These are phyloP conservation scores for Cryptotermes secundus DNA, from an alignment of 1,140 invertebrate genomes.

Conservation along the genomic window DNA sequence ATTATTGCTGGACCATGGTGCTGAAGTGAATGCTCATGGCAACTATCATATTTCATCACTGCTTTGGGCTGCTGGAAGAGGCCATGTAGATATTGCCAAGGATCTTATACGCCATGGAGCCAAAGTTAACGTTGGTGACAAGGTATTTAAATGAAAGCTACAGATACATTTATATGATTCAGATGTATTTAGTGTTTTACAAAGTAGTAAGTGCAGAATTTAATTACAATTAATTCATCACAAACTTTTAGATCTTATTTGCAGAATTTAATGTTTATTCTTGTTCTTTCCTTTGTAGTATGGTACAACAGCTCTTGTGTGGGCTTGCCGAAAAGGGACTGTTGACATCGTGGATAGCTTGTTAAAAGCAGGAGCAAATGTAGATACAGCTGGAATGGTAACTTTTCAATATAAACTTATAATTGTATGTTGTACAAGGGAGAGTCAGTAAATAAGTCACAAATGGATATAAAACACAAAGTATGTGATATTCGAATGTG, in stretches of 20 bases:
- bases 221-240: too few relatives aligned
- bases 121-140: conserved; percentile 90
- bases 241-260: too few relatives aligned
- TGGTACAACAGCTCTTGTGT: conserved; percentile 93
- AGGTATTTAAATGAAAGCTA: conserved; percentile 52
- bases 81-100: conserved; percentile 81
- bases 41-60: conserved; percentile 94
- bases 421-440: too few relatives aligned
- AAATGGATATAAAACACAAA: too few relatives aligned
- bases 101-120: conserved; percentile 80
- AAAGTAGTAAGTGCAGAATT: neutral
- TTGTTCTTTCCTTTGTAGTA: conserved; percentile 60
- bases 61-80: conserved; percentile 91
- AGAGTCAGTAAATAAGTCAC: too few relatives aligned
- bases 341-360: conserved; percentile 81
- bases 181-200: neutral
- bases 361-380: conserved; percentile 78
- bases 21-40: conserved; percentile 93
- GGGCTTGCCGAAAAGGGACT: conserved; percentile 91
- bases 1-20: conserved; percentile 81
- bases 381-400: conserved; percentile 84
- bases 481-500: too few relatives aligned
- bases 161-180: too few relatives aligned
- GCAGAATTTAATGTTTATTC: neutral
- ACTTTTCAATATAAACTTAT: conserved; percentile 32